Percentiles rank a stretch among this genome's conserved stretches.
Evolutionary conservation across 2,113 vertebrate species (phyloP).

Genomic region (Urocynchramus pylzowi): DNA sequence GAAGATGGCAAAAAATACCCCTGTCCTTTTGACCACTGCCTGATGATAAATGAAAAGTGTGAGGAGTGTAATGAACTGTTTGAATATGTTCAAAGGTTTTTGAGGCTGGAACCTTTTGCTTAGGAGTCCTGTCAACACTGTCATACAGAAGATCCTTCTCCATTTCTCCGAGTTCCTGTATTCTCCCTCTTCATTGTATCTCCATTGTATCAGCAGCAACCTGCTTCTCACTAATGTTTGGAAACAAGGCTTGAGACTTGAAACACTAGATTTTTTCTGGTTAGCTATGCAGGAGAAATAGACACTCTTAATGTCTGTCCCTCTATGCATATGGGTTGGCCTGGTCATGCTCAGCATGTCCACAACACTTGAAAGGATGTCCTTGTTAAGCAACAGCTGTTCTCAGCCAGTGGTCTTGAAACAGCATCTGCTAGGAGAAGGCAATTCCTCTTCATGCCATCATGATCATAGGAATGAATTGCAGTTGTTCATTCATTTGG

Average conservation of each 20-base stretch:
- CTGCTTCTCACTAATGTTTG: neutral
- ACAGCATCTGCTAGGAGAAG: neutral
- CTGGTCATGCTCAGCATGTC: neutral
- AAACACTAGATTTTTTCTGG: neutral
- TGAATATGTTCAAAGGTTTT: neutral
- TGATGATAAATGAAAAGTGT: neutral
- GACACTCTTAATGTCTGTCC: neutral
- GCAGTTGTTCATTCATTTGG: neutral
- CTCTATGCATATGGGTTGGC: neutral
- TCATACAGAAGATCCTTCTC: neutral
- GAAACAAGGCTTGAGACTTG: neutral
- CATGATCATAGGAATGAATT: neutral
- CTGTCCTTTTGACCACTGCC: neutral
- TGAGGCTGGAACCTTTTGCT: neutral
- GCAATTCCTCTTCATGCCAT: neutral
- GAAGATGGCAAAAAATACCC: neutral
- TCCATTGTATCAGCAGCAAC: neutral
- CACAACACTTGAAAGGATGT: neutral
- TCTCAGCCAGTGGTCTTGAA: neutral
- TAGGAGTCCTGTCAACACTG: neutral
- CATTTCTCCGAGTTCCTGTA: neutral
- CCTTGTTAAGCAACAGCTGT: neutral
- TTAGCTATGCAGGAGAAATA: neutral
- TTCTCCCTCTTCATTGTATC: neutral
- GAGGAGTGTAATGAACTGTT: neutral